phyloP scores from a whole-genome alignment of 2,797 vertebrate species.

The Serranus cabrilla region DNA sequence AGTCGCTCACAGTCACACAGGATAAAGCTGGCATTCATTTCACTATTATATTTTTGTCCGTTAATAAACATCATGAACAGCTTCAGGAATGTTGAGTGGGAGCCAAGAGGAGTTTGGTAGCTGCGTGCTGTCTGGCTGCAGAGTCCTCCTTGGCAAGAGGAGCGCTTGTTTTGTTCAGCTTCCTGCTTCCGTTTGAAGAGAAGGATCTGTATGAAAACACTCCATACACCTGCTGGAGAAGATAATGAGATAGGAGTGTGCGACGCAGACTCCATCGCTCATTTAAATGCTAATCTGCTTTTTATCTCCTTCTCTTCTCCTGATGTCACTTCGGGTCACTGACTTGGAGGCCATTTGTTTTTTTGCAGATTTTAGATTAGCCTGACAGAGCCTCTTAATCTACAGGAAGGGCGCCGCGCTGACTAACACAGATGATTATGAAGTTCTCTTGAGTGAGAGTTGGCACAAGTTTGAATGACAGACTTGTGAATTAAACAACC shows the following conservation, averaged over 20 bases:
- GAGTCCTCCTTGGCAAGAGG: conserved; percentile 26
- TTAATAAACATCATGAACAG: conserved; percentile 2
- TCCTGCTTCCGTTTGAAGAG: conserved; percentile 34
- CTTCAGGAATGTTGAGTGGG: background rate
- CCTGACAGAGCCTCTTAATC: background rate
- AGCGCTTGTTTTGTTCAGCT: conserved; percentile 42
- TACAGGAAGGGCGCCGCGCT: too few species aligned
- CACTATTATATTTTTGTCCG: background rate
- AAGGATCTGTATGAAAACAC: conserved; percentile 30
- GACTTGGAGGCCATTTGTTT: background rate
- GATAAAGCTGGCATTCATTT: background rate
- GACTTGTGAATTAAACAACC: too few species aligned
- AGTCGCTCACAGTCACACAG: background rate
- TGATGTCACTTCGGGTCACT: background rate
- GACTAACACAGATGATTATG: background rate
- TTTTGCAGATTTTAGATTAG: background rate
- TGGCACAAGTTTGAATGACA: too few species aligned
- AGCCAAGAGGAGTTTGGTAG: conserved; percentile 27
- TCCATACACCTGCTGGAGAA: conserved; percentile 41
- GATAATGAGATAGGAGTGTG: conserved; percentile 27
- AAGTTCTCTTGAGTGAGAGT: background rate
- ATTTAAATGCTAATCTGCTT: conserved; percentile 49
- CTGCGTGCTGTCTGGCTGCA: conserved; percentile 6
- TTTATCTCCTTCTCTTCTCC: conserved; percentile 3
- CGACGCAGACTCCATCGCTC: background rate